A percentile compares a stretch with the other conserved stretches of the same genome.
These are phyloP conservation scores for Steatornis caripensis DNA, from an alignment of 2,113 vertebrate species.

Conservation along the genomic window DNA sequence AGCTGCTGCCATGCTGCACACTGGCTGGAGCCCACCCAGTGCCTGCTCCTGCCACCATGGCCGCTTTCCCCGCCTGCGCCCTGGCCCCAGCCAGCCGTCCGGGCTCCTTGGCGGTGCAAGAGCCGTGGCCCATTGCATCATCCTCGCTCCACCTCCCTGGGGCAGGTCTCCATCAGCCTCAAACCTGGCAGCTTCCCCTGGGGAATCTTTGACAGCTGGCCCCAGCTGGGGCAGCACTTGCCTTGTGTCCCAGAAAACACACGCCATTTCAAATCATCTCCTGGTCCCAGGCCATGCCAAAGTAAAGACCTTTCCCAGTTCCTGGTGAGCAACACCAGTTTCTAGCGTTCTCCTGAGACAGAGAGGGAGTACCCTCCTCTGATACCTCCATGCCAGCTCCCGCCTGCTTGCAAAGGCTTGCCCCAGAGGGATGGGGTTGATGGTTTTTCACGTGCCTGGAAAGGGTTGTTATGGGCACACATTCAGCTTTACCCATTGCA, in stretches of 20 bases:
- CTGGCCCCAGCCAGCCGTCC: fast-evolving
- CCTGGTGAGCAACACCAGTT: background rate
- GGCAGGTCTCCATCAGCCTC: background rate
- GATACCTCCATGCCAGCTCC: background rate
- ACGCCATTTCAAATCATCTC: fast-evolving
- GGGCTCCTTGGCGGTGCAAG: background rate
- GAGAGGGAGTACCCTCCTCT: background rate
- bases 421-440: background rate
- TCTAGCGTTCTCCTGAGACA: background rate
- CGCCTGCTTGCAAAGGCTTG: background rate
- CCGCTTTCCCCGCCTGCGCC: background rate
- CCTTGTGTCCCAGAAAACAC: fast-evolving
- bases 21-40: fast-evolving
- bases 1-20: background rate
- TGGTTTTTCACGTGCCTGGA: background rate
- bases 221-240: background rate
- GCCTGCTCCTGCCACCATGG: fast-evolving
- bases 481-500: background rate
- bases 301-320: background rate
- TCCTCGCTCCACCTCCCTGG: background rate
- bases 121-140: slow-evolving; percentile 14
- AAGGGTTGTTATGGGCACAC: background rate
- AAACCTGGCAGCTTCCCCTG: background rate
- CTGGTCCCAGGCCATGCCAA: background rate
- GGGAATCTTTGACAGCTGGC: background rate